Evolutionary conservation across 30 jellyfish, hydroid and myxozoan genomes (phyloP).

Genomic region (Mastigias papua): DNA sequence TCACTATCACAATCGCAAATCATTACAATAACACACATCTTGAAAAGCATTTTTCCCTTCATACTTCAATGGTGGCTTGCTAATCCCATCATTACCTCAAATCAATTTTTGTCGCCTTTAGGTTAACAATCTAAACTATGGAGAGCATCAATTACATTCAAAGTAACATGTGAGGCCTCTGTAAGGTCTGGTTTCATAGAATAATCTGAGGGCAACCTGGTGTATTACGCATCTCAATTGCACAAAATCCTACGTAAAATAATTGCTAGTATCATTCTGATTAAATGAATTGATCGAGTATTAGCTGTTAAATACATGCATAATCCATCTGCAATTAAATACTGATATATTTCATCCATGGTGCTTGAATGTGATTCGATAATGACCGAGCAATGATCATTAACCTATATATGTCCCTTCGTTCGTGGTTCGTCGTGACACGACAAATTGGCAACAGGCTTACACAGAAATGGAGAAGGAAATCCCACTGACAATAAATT

Average conservation of each 20-base stretch:
- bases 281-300: background rate
- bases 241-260: background rate
- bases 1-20: too few relatives aligned
- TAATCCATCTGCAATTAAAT: background rate
- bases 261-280: background rate
- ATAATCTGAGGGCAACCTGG: background rate
- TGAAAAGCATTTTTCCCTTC: too few relatives aligned
- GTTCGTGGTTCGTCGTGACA: background rate
- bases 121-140: too few relatives aligned
- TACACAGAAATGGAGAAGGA: background rate
- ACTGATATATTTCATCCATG: slow-evolving; percentile 3
- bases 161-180: background rate
- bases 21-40: too few relatives aligned
- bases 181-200: background rate
- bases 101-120: too few relatives aligned
- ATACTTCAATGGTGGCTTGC: too few relatives aligned
- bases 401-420: background rate
- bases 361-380: background rate
- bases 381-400: background rate
- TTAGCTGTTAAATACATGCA: background rate
- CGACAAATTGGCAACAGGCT: background rate
- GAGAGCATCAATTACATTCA: too few relatives aligned
- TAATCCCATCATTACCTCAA: too few relatives aligned
- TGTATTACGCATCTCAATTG: background rate
- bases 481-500: background rate